Conservation (phyloP, 2,888 invertebrate genomes). For the Dromius quadrimaculatus region DNA sequence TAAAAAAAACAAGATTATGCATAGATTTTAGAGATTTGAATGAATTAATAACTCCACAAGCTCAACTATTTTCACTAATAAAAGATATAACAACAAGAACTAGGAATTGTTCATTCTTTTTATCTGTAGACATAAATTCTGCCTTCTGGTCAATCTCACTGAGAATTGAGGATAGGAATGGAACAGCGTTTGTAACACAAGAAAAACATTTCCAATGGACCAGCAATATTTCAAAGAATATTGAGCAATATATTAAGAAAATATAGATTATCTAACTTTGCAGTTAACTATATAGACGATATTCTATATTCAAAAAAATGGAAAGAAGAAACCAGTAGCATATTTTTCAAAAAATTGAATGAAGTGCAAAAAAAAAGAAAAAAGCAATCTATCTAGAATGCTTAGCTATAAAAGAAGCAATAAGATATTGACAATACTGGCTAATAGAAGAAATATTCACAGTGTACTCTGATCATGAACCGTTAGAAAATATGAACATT, state of each 20-base stretch:
- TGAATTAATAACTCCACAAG: slow-evolving; percentile 57
- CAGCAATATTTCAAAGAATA: no score
- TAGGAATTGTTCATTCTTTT: slow-evolving; percentile 59
- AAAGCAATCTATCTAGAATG: slow-evolving; percentile 57
- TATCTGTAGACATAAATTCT: slow-evolving; percentile 61
- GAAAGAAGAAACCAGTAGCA: slow-evolving; percentile 53
- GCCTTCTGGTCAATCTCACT: slow-evolving; percentile 62
- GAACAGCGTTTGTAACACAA: no score
- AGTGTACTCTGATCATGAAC: slow-evolving; percentile 56
- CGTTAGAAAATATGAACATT: slow-evolving; percentile 28
- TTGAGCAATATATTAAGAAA: neutral
- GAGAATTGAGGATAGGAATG: slow-evolving; percentile 59
- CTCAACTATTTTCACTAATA: slow-evolving; percentile 60
- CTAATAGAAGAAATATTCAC: slow-evolving; percentile 55
- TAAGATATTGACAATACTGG: slow-evolving; percentile 57
- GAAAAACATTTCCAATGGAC: no score
- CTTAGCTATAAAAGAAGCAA: slow-evolving; percentile 55
- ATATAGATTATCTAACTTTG: neutral
- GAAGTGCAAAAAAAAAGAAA: slow-evolving; percentile 53
- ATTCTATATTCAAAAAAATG: slow-evolving; percentile 47
- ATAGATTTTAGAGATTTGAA: no score
- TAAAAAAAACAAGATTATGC: no score
- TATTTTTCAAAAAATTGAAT: slow-evolving; percentile 55
- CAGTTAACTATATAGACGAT: slow-evolving; percentile 5
- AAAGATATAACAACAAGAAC: slow-evolving; percentile 59